Evolutionary conservation across 2,113 vertebrate genomes (phyloP).

Genomic region (Hylia prasina): DNA sequence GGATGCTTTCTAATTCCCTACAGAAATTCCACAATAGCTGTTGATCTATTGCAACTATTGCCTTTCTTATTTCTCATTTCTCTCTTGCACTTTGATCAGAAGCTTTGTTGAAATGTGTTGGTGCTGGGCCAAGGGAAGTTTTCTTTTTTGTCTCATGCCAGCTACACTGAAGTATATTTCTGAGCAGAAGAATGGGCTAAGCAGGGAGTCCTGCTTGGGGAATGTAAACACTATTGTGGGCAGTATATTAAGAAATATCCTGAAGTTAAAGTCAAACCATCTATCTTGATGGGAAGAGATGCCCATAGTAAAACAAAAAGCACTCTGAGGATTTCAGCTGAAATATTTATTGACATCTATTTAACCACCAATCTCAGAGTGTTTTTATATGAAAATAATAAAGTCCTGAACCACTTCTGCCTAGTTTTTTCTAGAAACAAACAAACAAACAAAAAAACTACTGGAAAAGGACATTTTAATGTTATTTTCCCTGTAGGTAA

Average conservation of each 20-base stretch:
- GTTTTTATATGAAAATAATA: background rate
- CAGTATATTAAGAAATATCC: slow-evolving; percentile 39
- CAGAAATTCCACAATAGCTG: slow-evolving; percentile 26
- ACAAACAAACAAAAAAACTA: background rate
- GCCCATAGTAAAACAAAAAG: background rate
- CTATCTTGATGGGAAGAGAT: background rate
- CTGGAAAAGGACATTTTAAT: background rate
- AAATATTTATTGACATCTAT: background rate
- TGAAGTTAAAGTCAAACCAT: background rate
- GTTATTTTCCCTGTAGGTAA: background rate
- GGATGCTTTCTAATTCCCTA: background rate
- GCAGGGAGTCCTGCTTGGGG: slow-evolving; percentile 18
- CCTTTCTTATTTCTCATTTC: slow-evolving; percentile 26
- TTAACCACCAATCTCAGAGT: background rate
- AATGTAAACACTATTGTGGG: slow-evolving; percentile 44
- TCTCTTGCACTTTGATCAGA: slow-evolving; percentile 36
- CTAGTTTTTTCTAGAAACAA: background rate
- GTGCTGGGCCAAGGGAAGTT: slow-evolving; percentile 29
- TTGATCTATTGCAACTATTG: slow-evolving; percentile 9
- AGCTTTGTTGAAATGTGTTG: slow-evolving; percentile 37
- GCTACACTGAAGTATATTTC: background rate
- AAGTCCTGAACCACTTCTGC: background rate
- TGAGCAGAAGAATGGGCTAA: slow-evolving; percentile 31
- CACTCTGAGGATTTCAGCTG: background rate
- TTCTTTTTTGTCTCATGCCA: slow-evolving; percentile 48